A percentile compares a stretch with the other conserved stretches of the same genome.
Evolutionary conservation across 2,113 vertebrate species (phyloP).

Genomic region (Piprites chloris): DNA sequence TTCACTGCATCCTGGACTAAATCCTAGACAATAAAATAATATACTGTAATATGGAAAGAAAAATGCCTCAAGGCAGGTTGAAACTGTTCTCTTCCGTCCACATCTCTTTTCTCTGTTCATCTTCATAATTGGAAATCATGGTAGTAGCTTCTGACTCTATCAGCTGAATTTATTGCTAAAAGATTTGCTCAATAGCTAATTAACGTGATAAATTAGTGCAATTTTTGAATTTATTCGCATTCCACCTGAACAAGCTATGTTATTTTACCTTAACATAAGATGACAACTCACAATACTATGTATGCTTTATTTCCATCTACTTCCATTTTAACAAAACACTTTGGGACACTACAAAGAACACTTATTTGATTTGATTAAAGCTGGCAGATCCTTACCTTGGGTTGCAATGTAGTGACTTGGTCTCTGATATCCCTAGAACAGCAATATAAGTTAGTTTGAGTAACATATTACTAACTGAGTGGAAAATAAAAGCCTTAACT

Average conservation of each 20-base stretch:
- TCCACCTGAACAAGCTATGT: not conserved
- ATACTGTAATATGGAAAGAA: not conserved
- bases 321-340: not conserved
- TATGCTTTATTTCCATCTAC: not conserved
- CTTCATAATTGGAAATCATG: not conserved
- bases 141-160: not conserved
- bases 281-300: not conserved
- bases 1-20: not conserved
- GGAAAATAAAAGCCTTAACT: constrained; percentile 63
- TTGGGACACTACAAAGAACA: not conserved
- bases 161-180: not conserved
- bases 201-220: constrained; percentile 8
- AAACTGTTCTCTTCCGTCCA: not conserved
- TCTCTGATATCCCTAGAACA: constrained; percentile 94
- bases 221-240: not conserved
- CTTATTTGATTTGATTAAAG: not conserved
- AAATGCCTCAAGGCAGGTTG: not conserved
- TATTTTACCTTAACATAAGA: not conserved
- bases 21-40: not conserved
- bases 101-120: not conserved
- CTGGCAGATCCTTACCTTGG: constrained; percentile 83
- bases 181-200: constrained; percentile 16
- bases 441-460: constrained; percentile 67
- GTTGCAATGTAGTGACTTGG: constrained; percentile 99
- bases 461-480: not conserved